Evolutionary conservation across 1,140 invertebrate genomes (phyloP).

Genomic region (Sycophila sp.): DNA sequence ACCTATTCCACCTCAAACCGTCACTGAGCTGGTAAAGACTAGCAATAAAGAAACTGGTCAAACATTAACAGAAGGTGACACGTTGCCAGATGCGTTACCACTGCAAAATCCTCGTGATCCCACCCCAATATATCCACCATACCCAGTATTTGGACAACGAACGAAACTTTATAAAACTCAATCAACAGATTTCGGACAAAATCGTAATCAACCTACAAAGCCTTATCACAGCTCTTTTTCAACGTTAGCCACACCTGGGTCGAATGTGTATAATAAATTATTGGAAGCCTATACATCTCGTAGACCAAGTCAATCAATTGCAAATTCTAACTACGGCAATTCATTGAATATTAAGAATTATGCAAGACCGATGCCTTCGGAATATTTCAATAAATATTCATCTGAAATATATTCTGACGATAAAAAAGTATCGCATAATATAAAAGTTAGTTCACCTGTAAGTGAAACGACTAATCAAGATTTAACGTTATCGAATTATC

Average conservation of each 20-base stretch:
- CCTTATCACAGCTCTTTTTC: constrained; percentile 10
- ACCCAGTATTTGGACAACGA: constrained; percentile 50
- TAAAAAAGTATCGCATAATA: too few species aligned
- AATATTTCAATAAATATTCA: constrained; percentile 36
- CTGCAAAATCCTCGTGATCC: constrained; percentile 11
- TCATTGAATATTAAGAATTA: constrained; percentile 20
- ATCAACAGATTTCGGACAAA: constrained; percentile 33
- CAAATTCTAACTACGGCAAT: background rate
- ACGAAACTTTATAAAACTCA: constrained; percentile 51
- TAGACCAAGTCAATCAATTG: constrained; percentile 2
- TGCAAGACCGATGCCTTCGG: constrained; percentile 35
- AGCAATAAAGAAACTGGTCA: constrained; percentile 42
- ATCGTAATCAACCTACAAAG: constrained; percentile 27
- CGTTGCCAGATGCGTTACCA: constrained; percentile 27
- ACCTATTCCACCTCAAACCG: constrained; percentile 59
- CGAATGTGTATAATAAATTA: constrained; percentile 4
- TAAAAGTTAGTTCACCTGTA: too few species aligned
- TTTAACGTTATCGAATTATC: constrained; percentile 44
- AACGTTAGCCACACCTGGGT: background rate
- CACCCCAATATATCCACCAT: constrained; percentile 29
- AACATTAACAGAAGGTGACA: background rate
- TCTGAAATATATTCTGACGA: too few species aligned
- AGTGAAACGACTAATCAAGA: constrained; percentile 42
- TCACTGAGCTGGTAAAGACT: constrained; percentile 52
- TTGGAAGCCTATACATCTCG: background rate